Evolutionary conservation across 2,888 invertebrate species (phyloP).

Genomic region (Calameuta pallipes): DNA sequence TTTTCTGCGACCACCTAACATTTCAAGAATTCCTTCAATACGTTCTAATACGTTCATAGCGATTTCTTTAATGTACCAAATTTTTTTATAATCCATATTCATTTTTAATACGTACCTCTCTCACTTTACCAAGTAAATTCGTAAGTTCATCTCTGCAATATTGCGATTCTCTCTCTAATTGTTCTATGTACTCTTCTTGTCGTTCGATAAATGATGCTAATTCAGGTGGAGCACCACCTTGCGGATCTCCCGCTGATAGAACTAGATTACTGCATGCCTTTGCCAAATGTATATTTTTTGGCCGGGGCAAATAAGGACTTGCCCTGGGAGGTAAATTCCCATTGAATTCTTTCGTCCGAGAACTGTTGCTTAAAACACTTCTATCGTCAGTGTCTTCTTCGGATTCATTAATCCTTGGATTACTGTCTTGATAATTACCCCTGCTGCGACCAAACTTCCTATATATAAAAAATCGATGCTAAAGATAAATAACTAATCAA

Average conservation of each 20-base stretch:
- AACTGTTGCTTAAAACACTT: conserved; percentile 65
- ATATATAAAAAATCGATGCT: background rate
- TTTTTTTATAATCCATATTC: background rate
- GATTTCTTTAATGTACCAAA: background rate
- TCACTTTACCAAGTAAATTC: conserved; percentile 82
- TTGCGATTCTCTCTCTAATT: conserved; percentile 85
- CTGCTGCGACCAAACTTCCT: conserved; percentile 35
- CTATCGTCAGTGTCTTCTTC: conserved; percentile 73
- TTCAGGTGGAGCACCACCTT: conserved; percentile 69
- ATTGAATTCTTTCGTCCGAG: conserved; percentile 38
- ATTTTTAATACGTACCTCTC: conserved; percentile 69
- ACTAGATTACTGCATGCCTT: conserved; percentile 39
- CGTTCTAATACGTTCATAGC: background rate
- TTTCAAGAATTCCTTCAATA: background rate
- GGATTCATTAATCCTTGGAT: conserved; percentile 59
- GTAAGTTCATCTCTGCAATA: conserved; percentile 85
- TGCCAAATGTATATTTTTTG: conserved; percentile 33
- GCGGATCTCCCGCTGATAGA: conserved; percentile 37
- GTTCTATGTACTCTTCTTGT: conserved; percentile 89
- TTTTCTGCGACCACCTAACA: conserved; percentile 81
- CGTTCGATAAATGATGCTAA: conserved; percentile 84
- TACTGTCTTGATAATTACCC: conserved; percentile 37
- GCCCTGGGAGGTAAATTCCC: conserved; percentile 28
- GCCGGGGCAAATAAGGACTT: conserved; percentile 29
- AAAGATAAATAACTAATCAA: background rate